Evolutionary conservation across 2,113 vertebrate species (phyloP).

Genomic region (Gadus chalcogrammus): DNA sequence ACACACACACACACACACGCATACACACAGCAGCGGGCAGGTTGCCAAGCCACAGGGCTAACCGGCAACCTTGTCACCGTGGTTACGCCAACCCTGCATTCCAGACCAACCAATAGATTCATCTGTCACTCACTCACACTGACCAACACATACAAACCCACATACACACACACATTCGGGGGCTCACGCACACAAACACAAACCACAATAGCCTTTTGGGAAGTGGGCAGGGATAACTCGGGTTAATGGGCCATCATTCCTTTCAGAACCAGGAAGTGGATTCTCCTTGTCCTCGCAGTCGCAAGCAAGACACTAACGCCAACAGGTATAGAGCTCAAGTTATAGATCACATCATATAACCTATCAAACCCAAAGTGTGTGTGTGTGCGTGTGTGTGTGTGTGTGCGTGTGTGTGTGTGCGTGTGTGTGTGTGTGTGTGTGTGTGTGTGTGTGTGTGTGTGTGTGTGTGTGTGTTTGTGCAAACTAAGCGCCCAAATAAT

Average conservation of each 20-base stretch:
- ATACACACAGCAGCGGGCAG: conserved; percentile 34
- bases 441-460: background rate
- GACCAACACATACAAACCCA: background rate
- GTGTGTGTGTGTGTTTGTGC: background rate
- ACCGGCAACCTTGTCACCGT: background rate
- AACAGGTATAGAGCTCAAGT: too few relatives aligned
- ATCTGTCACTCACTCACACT: conserved; percentile 37
- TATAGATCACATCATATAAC: too few relatives aligned
- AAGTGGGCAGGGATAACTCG: conserved; percentile 41
- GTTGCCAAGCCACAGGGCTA: conserved; percentile 1
- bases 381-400: background rate
- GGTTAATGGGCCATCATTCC: conserved; percentile 29
- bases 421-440: background rate
- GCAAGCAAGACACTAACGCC: background rate
- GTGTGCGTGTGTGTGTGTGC: background rate
- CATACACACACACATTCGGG: conserved; percentile 11
- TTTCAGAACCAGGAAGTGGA: conserved; percentile 39
- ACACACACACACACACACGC: conserved; percentile 2
- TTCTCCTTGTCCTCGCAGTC: background rate
- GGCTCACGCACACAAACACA: conserved; percentile 14
- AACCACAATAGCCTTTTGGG: conserved; percentile 39
- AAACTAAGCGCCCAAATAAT: too few relatives aligned
- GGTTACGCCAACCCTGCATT: conserved; percentile 4
- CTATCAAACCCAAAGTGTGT: background rate
- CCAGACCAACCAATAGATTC: conserved; percentile 45